Percentiles rank a stretch among this genome's conserved stretches.
These are phyloP conservation scores for Pipistrellus pygmaeus DNA, from an alignment of 2,797 vertebrate genomes.

Conservation along the genomic window DNA sequence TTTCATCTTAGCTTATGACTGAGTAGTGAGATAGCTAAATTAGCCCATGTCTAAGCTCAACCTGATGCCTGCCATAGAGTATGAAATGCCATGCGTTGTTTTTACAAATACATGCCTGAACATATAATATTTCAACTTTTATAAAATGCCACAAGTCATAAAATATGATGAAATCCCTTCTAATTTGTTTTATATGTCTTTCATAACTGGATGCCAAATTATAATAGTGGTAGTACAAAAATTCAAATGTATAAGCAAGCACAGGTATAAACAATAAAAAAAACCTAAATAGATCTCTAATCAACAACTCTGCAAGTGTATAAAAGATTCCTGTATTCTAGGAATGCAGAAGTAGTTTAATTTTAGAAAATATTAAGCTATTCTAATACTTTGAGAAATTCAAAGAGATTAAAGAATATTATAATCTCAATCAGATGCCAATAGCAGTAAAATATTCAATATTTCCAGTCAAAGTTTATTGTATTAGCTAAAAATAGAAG, in stretches of 20 bases:
- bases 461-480: background rate
- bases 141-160: background rate
- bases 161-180: background rate
- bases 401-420: background rate
- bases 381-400: constrained; percentile 48
- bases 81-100: background rate
- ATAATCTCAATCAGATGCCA: background rate
- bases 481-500: constrained; percentile 21
- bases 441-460: constrained; percentile 25
- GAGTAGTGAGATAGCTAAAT: background rate
- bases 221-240: background rate
- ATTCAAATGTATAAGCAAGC: background rate
- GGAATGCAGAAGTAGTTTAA: background rate
- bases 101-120: background rate
- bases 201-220: background rate
- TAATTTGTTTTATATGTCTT: background rate
- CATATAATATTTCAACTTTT: background rate
- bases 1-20: too few relatives aligned
- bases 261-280: background rate
- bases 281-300: background rate
- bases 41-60: background rate
- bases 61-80: background rate
- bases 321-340: constrained; percentile 45
- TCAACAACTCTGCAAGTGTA: background rate
- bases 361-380: constrained; percentile 53